These are phyloP conservation scores for Drosophila mauritiana DNA, from an alignment of 1,140 invertebrate species.

Conservation along the genomic window DNA sequence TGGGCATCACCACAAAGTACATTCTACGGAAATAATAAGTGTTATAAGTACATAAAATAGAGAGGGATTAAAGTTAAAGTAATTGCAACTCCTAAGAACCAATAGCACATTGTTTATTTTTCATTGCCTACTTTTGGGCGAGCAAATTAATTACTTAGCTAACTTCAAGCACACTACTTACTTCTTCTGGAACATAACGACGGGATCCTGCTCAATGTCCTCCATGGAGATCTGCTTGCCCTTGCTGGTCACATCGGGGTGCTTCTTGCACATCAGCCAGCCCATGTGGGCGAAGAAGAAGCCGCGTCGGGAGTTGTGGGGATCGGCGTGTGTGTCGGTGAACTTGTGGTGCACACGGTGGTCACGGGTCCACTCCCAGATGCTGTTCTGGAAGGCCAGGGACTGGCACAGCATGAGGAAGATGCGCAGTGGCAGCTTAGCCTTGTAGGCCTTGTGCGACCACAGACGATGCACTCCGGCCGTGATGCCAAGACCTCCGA, in stretches of 20 bases:
- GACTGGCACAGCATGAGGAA: conserved; percentile 85
- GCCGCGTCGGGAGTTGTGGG: conserved; percentile 88
- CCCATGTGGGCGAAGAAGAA: conserved; percentile 89
- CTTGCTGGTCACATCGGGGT: conserved; percentile 87
- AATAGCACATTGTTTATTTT: not conserved
- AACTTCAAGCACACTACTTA: conserved; percentile 60
- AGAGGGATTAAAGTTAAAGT: too few relatives aligned
- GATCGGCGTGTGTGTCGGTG: conserved; percentile 89
- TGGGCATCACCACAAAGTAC: conserved; percentile 88
- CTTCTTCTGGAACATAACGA: conserved; percentile 90
- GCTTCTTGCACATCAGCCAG: conserved; percentile 87
- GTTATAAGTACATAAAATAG: not conserved
- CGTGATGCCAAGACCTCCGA: conserved; percentile 89
- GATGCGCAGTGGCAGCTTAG: conserved; percentile 89
- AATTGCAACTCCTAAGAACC: too few relatives aligned
- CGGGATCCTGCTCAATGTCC: conserved; percentile 89
- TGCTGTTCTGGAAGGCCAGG: conserved; percentile 86
- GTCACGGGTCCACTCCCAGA: conserved; percentile 86
- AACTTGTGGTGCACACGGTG: conserved; percentile 89
- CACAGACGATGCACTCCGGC: conserved; percentile 94
- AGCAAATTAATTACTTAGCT: not conserved
- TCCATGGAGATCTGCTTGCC: conserved; percentile 89
- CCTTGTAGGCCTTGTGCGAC: conserved; percentile 93
- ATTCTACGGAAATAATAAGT: conserved; percentile 85
- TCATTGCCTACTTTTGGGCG: not conserved